Evolutionary conservation across 2,888 invertebrate species (phyloP).

Genomic region (Pammene fasciana): DNA sequence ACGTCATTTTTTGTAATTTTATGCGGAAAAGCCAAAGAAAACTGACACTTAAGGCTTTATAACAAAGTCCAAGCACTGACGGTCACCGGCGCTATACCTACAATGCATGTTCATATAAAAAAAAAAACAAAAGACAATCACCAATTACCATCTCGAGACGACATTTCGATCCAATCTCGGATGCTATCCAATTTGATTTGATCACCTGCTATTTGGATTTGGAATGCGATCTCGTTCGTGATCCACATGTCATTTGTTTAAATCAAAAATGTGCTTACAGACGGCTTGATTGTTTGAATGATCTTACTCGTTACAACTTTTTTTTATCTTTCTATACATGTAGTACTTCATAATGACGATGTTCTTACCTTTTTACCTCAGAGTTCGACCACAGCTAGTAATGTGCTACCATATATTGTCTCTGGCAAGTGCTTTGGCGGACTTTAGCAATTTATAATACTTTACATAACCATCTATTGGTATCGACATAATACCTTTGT

Average conservation of each 20-base stretch:
- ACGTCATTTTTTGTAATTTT: no score
- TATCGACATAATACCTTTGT: no score
- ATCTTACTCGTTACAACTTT: background rate
- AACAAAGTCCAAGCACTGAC: background rate
- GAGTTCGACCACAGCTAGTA: no score
- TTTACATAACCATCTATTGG: no score
- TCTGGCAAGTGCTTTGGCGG: no score
- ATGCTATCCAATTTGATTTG: slow-evolving; percentile 47
- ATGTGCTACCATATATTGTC: background rate
- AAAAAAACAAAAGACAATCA: slow-evolving; percentile 37
- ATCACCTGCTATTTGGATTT: slow-evolving; percentile 61
- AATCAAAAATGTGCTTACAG: slow-evolving; percentile 22
- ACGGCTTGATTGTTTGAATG: slow-evolving; percentile 22
- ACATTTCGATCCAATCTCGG: slow-evolving; percentile 45
- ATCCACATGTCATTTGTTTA: slow-evolving; percentile 55
- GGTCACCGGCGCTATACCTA: slow-evolving; percentile 1
- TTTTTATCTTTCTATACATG: no score
- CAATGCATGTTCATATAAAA: slow-evolving; percentile 30
- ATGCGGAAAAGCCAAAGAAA: background rate
- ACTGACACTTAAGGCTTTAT: background rate
- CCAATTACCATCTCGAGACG: slow-evolving; percentile 43
- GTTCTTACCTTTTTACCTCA: no score
- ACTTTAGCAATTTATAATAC: no score
- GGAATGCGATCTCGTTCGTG: slow-evolving; percentile 60
- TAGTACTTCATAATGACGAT: no score